These are phyloP conservation scores for Orycteropus afer DNA, from an alignment of 2,113 vertebrate species.

Conservation along the genomic window DNA sequence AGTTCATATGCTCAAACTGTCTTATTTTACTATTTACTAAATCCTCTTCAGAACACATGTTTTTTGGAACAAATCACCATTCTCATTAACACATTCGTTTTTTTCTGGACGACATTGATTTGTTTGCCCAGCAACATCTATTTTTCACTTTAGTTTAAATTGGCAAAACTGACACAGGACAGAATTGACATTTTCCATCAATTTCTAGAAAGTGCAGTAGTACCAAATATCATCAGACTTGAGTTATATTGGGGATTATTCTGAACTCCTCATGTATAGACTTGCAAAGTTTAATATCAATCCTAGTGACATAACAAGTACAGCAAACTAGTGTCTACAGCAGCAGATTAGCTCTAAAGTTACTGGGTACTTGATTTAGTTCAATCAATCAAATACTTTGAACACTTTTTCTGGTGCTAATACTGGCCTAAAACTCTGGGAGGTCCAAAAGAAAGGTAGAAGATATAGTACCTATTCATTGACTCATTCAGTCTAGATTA, in stretches of 20 bases:
- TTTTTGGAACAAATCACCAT: constrained; percentile 35
- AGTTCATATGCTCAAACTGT: not conserved
- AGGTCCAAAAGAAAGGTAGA: not conserved
- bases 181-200: constrained; percentile 80
- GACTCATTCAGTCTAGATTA: not conserved
- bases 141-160: constrained; percentile 71
- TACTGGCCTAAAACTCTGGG: not conserved
- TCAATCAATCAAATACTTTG: constrained; percentile 58
- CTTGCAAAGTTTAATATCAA: constrained; percentile 60
- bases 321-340: not conserved
- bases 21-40: not conserved
- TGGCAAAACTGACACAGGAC: constrained; percentile 71
- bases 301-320: constrained; percentile 54
- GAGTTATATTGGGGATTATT: constrained; percentile 56
- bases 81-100: constrained; percentile 41
- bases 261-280: constrained; percentile 27
- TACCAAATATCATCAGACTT: constrained; percentile 73
- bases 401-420: not conserved
- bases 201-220: constrained; percentile 64
- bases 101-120: constrained; percentile 47
- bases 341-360: not conserved
- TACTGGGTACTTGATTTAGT: not conserved
- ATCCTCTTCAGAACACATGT: not conserved
- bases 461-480: not conserved
- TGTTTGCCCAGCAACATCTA: constrained; percentile 56